Evolutionary conservation across 2,113 vertebrate genomes (phyloP).

Genomic region (Monopterus albus): DNA sequence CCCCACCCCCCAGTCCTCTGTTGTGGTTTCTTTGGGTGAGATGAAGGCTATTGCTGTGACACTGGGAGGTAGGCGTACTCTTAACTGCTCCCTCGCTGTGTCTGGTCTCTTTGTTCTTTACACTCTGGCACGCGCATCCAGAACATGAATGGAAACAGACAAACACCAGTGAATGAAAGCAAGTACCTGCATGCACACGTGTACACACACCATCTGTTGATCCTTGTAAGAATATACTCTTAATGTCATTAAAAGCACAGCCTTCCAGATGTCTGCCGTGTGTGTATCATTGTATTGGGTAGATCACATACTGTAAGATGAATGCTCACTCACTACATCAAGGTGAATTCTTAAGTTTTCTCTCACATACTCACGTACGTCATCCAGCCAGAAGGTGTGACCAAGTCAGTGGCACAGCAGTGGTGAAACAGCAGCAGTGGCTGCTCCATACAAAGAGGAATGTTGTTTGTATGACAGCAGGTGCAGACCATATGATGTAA

Average conservation of each 20-base stretch:
- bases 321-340: slow-evolving; percentile 48
- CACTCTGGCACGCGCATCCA: slow-evolving; percentile 35
- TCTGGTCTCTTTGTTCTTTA: slow-evolving; percentile 68
- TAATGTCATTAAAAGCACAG: slow-evolving; percentile 71
- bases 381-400: slow-evolving; percentile 48
- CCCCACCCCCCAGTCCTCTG: slow-evolving; percentile 67
- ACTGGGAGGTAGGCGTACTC: slow-evolving; percentile 65
- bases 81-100: slow-evolving; percentile 52
- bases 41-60: slow-evolving; percentile 79
- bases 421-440: slow-evolving; percentile 36
- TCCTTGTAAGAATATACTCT: slow-evolving; percentile 74
- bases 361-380: slow-evolving; percentile 16
- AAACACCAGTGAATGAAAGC: slow-evolving; percentile 33
- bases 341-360: slow-evolving; percentile 31
- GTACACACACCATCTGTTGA: slow-evolving; percentile 51
- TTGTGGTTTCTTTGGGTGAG: slow-evolving; percentile 81
- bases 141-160: slow-evolving; percentile 25
- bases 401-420: slow-evolving; percentile 31
- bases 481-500: slow-evolving; percentile 23
- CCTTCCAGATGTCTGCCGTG: slow-evolving; percentile 74
- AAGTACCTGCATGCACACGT: slow-evolving; percentile 29
- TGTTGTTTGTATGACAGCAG: slow-evolving; percentile 52
- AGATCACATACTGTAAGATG: slow-evolving; percentile 44
- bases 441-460: slow-evolving; percentile 62
- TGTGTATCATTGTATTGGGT: slow-evolving; percentile 42